These are phyloP conservation scores for Leptinotarsa peninsularis DNA, from an alignment of 2,888 invertebrate genomes.

Conservation along the genomic window DNA sequence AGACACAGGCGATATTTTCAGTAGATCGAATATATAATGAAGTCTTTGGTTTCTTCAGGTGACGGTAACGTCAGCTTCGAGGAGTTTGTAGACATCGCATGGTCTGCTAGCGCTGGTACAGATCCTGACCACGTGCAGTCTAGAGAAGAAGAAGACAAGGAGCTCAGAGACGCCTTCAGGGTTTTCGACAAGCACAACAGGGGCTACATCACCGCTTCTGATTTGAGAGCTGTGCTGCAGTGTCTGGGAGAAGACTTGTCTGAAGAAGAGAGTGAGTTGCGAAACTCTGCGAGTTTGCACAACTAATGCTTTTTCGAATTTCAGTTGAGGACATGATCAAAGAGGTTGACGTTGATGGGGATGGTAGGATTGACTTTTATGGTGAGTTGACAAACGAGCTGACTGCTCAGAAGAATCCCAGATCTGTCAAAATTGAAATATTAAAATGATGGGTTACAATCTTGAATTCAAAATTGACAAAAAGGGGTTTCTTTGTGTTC, in stretches of 20 bases:
- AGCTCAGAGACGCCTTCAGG: constrained; percentile 86
- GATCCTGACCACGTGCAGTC: constrained; percentile 69
- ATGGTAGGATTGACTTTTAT: constrained; percentile 93
- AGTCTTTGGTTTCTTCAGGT: constrained; percentile 66
- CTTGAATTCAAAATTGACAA: too few species aligned
- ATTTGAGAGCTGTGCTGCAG: constrained; percentile 86
- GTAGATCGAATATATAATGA: not conserved
- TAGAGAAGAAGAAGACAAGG: constrained; percentile 86
- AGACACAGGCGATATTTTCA: too few species aligned
- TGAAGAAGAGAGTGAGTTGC: constrained; percentile 86
- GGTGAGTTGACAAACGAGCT: constrained; percentile 68
- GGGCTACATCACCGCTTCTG: constrained; percentile 92
- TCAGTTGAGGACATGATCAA: constrained; percentile 96
- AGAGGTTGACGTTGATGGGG: constrained; percentile 94
- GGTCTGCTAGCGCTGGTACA: constrained; percentile 62
- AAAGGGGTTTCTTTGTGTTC: too few species aligned
- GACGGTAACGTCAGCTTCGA: constrained; percentile 91
- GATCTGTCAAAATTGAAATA: too few species aligned
- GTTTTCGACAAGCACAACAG: constrained; percentile 93
- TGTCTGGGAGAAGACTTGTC: constrained; percentile 90
- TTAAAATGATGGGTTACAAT: too few species aligned
- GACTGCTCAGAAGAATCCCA: too few species aligned
- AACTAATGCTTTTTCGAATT: constrained; percentile 55
- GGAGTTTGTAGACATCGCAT: constrained; percentile 85
- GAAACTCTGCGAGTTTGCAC: not conserved